A percentile compares a stretch with the other conserved stretches of the same genome.
Evolutionary conservation across 2,888 invertebrate species (phyloP).

Genomic region (Melanostoma mellinum): DNA sequence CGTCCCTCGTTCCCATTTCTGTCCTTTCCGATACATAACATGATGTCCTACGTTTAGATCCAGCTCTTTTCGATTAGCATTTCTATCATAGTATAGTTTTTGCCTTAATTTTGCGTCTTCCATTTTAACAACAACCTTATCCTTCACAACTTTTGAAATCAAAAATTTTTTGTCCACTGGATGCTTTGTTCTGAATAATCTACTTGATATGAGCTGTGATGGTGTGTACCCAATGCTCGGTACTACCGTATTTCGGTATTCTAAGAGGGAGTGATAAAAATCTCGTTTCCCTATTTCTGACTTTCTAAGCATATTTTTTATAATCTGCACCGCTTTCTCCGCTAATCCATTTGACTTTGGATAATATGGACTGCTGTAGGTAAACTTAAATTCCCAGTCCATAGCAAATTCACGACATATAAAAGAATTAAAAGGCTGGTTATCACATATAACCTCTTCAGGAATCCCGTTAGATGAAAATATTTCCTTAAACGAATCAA

Average conservation of each 20-base stretch:
- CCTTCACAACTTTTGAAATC: not conserved
- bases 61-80: too few species aligned
- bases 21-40: too few species aligned
- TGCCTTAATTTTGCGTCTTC: too few species aligned
- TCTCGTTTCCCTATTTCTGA: conserved; percentile 18
- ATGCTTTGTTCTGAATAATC: conserved; percentile 30
- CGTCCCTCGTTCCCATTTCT: too few species aligned
- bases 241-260: conserved; percentile 26
- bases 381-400: conserved; percentile 36
- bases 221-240: conserved; percentile 25
- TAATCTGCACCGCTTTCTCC: conserved; percentile 36
- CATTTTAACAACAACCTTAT: too few species aligned
- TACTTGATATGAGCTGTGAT: conserved; percentile 41
- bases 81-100: too few species aligned
- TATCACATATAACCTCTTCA: conserved; percentile 12
- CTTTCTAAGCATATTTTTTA: conserved; percentile 43
- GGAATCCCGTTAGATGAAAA: conserved; percentile 24
- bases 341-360: conserved; percentile 37
- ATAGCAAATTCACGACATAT: not conserved
- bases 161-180: conserved; percentile 19
- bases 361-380: conserved; percentile 25
- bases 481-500: conserved; percentile 3
- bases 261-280: conserved; percentile 22
- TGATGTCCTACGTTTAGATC: too few species aligned
- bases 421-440: conserved; percentile 11